Base-by-base conservation (phyloP, 2,888 invertebrate species). In the Plusia festucae region DNA sequence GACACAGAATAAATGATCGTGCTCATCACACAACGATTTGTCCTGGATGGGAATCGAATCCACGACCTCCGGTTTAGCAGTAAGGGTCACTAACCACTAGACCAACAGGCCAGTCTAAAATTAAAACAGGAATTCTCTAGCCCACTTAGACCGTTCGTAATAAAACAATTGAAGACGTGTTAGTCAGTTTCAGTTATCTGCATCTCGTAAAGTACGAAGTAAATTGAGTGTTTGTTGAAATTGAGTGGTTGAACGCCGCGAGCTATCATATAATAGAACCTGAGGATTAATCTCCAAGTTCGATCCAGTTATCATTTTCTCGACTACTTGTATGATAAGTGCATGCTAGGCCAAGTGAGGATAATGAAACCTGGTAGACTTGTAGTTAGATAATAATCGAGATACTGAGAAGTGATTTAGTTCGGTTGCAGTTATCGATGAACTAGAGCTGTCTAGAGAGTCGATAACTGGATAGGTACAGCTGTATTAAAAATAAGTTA, bases 241-340 rank as follows among this genome's bases (percentile, higher is more conserved):
- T 73, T 56, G 54, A 68, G 52, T 32, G 49, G 32, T 40, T 40
- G 40, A 40, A n/a, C 20, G 9, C 11, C 27, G 24, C 24, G 53
- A 57, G 40, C 49, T 52, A 30, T 46, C 63, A 63, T 51, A 13
- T 59, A 52, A 60, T 55, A 40, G 51, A 68, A 58, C 57, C 78
- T 54, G 49, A 24, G 20, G 54, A 58, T 60, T 65, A 56, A 73
- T 78, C 64, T 78, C 30, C 15, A 22, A 49, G 20, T 49, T 64
- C 32, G 40, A 46, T 78, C 51, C 34, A 61, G 27, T 52, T 53
- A 62, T 61, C 60, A 53, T 56, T 49, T 66, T 44, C 67, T 60
- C 49, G 46, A 2, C 18, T 49, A 49, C 46, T 49, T 49, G 46
- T 20, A 16, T 18, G 16, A 18, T 18, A 49, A 49, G 18, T 20